Conservation (phyloP, 1,140 invertebrate genomes). For the Drosophila jambulina region DNA sequence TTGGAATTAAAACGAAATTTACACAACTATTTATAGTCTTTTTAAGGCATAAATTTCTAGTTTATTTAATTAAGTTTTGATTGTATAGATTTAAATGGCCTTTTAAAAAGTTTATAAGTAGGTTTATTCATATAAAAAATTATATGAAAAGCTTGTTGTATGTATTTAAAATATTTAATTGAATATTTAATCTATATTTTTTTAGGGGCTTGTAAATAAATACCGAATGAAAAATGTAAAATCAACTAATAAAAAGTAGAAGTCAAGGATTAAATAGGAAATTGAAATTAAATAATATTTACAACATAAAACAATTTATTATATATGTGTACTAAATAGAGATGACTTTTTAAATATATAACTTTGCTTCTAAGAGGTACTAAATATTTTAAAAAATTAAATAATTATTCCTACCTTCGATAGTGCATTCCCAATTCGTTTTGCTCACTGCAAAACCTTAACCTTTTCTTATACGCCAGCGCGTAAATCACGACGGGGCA, state of each 20-base stretch:
- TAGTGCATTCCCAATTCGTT: conserved; percentile 13
- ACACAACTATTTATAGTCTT: neutral
- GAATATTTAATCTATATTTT: neutral
- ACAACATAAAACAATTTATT: too few species aligned
- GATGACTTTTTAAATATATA: too few species aligned
- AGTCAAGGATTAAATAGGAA: too few species aligned
- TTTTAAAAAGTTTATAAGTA: neutral
- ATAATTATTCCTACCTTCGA: neutral
- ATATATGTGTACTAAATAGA: too few species aligned
- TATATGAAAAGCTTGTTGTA: neutral
- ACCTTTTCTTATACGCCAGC: conserved; percentile 47
- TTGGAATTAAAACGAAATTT: too few species aligned
- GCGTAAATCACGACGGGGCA: conserved; percentile 78
- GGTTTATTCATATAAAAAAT: neutral
- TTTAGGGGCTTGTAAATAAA: neutral
- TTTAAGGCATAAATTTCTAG: neutral
- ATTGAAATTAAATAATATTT: too few species aligned
- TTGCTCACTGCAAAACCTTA: neutral
- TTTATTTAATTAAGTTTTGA: neutral
- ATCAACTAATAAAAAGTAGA: too few species aligned
- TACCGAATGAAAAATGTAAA: neutral
- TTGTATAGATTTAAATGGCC: neutral
- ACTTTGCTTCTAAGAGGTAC: too few species aligned
- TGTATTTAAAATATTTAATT: neutral
- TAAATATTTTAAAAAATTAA: too few species aligned